A percentile compares a stretch with the other conserved stretches of the same genome.
Evolutionary conservation across 2,113 vertebrate species (phyloP).

Genomic region (Oxyura jamaicensis): DNA sequence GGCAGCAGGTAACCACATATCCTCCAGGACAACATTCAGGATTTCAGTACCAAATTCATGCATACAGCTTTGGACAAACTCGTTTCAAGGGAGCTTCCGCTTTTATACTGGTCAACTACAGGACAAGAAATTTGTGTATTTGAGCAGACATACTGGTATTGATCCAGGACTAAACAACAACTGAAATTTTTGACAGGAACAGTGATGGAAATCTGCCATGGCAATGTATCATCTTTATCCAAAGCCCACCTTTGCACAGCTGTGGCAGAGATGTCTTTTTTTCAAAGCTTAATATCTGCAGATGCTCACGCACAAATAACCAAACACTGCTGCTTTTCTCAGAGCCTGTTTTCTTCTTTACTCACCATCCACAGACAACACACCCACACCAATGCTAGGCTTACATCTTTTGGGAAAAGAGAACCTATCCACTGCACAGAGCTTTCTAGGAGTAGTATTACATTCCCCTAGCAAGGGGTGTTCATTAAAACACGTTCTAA

Average conservation of each 20-base stretch:
- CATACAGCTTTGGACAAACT: neutral
- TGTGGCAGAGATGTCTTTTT: neutral
- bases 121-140: neutral
- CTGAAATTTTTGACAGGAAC: neutral
- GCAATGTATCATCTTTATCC: neutral
- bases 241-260: neutral
- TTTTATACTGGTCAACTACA: neutral
- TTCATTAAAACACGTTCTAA: neutral
- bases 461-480: neutral
- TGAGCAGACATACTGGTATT: neutral
- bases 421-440: fast-evolving
- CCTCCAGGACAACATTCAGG: neutral
- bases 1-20: neutral
- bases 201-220: neutral
- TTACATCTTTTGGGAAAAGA: neutral
- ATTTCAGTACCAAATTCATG: neutral
- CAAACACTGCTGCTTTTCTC: neutral
- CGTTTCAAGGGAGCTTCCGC: neutral
- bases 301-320: neutral
- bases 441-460: neutral
- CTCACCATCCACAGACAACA: neutral
- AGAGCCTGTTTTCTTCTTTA: neutral
- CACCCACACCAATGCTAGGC: neutral
- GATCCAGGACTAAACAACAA: neutral
- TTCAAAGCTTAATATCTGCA: neutral